Evolutionary conservation across 2,113 vertebrate species (phyloP), one percentile per base, ranked within the genome.

Genomic region (Picathartes gymnocephalus): DNA sequence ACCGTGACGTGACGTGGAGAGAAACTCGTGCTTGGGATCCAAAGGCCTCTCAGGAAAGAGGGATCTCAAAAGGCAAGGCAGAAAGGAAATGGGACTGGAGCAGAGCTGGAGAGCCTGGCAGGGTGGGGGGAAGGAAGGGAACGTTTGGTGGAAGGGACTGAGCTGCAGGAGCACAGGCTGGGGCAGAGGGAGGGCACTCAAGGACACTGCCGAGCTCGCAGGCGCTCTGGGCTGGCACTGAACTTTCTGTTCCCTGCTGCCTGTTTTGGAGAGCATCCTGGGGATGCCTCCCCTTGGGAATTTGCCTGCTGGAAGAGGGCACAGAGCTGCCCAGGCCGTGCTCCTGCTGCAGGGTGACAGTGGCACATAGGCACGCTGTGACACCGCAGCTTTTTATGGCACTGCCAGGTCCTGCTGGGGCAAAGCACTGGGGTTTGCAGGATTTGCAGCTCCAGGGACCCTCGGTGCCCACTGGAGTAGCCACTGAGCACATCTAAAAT

Each of bases 171-270:
- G 74, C 92, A 2, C 9, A 65, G 83, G 81, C 92, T 74, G 40
- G 92, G 94, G 78, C 93, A 82, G 22, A 72, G 56, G 56, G 96
- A 97, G 95, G 94, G 92, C 96, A 96, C 76, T 78, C 96, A 90
- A 97, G 97, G 96, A 97, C 97, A 94, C 94, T 74, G 95, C 94
- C 72, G 72, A 86, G 70, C 81, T 80, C 77, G 48, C 88, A 68
- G 82, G 77, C 45, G 2, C 94, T 92, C 47, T 1, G 53, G 40
- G 87, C 81, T 86, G 33, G 78, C 9, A 3, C 83, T 94, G 95
- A 96, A 96, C 95, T 96, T 65, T 94, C 61, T 95, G 93, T 97
- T 96, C 95, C 88, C 17, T 2, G 48, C 94, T 95, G 96, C 95
- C 92, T 86, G 66, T 84, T 93, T 92, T 91, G 92, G 86, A 97